These are phyloP conservation scores for Pelagia noctiluca DNA, from an alignment of 30 jellyfish, hydroid and myxozoan genomes.

Conservation along the genomic window DNA sequence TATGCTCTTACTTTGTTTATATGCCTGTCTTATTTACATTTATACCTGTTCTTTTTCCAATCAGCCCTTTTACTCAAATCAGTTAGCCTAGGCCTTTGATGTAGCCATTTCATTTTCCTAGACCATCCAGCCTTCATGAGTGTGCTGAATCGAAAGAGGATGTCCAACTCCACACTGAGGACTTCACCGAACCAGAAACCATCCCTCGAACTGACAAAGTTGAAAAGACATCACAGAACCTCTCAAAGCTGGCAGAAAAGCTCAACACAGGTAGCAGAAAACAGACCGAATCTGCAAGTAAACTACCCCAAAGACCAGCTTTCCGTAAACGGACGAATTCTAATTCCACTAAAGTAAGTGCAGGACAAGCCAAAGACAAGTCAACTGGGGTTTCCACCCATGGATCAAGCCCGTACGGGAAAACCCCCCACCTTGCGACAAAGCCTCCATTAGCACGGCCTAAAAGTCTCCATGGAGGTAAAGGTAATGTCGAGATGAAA, in stretches of 20 bases:
- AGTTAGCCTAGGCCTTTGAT: too few relatives aligned
- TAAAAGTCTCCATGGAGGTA: background rate
- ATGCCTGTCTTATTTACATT: too few relatives aligned
- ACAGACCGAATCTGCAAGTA: constrained; percentile 15
- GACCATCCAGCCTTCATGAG: too few relatives aligned
- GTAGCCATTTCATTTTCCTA: too few relatives aligned
- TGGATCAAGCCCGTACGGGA: constrained; percentile 67
- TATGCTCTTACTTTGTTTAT: too few relatives aligned
- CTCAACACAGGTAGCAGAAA: constrained; percentile 29
- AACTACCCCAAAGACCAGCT: constrained; percentile 34
- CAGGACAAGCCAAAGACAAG: constrained; percentile 45
- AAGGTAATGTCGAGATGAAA: background rate
- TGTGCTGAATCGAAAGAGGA: too few relatives aligned
- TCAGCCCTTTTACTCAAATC: too few relatives aligned
- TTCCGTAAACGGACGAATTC: constrained; percentile 60
- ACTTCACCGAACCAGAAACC: background rate
- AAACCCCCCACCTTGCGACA: constrained; percentile 35
- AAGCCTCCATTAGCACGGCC: constrained; percentile 46
- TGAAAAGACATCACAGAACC: constrained; percentile 36
- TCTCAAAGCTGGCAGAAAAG: constrained; percentile 64
- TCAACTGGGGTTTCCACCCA: constrained; percentile 45
- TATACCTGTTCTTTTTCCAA: too few relatives aligned
- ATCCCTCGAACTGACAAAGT: background rate
- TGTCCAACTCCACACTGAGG: too few relatives aligned
- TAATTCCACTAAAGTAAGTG: constrained; percentile 43